phyloP scores from a whole-genome alignment of 2,113 vertebrate genomes.

The Mustela lutreola region DNA sequence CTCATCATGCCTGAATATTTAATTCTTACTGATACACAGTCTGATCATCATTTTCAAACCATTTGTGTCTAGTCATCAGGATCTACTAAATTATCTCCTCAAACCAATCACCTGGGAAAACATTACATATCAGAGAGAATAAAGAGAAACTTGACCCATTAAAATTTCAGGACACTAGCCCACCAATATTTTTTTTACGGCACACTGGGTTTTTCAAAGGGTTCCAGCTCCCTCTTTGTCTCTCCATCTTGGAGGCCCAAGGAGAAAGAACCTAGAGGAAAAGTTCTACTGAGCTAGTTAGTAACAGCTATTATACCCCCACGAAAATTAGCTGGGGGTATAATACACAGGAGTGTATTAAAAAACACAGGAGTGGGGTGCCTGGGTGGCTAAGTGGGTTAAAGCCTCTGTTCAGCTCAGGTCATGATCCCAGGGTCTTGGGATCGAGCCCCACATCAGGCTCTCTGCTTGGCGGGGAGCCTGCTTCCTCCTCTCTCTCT shows the following conservation, averaged over 20 bases:
- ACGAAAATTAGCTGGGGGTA: neutral
- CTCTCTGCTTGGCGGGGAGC: too few relatives aligned
- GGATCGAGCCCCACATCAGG: too few relatives aligned
- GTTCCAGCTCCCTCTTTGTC: neutral
- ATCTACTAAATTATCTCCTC: constrained; percentile 69
- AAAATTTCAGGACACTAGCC: neutral
- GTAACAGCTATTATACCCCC: neutral
- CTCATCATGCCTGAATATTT: constrained; percentile 68
- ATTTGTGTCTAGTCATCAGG: constrained; percentile 66
- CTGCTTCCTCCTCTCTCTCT: too few relatives aligned
- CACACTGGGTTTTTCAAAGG: neutral
- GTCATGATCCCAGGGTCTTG: too few relatives aligned
- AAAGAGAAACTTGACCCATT: constrained; percentile 55
- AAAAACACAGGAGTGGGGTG: neutral
- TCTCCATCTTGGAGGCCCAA: neutral
- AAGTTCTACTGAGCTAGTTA: neutral
- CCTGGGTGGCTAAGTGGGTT: too few relatives aligned
- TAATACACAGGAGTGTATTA: neutral
- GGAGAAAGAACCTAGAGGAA: neutral
- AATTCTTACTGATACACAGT: constrained; percentile 62
- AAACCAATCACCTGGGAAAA: constrained; percentile 73
- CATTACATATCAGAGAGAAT: constrained; percentile 48
- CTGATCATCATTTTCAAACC: constrained; percentile 74
- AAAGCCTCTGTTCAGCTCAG: too few relatives aligned
- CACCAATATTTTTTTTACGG: neutral